phyloP scores from a whole-genome alignment of 2,888 invertebrate species.

The Cantharis rustica region DNA sequence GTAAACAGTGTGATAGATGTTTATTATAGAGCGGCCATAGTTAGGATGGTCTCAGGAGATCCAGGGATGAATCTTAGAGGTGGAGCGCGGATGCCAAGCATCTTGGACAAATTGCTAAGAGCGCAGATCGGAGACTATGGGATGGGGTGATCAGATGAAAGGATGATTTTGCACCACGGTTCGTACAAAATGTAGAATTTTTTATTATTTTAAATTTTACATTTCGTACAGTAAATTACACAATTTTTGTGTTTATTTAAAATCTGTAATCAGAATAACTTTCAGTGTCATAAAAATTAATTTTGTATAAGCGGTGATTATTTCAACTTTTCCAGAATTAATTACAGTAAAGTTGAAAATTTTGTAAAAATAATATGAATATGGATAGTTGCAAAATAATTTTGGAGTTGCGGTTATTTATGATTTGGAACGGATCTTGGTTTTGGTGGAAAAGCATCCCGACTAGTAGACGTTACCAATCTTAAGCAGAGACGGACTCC shows the following conservation, averaged over 20 bases:
- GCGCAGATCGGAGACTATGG: constrained; percentile 47
- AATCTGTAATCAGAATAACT: not conserved
- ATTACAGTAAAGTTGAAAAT: not conserved
- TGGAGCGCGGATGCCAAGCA: constrained; percentile 47
- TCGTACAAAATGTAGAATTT: not conserved
- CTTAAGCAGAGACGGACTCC: constrained; percentile 51
- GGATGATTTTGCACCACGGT: constrained; percentile 35
- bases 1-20: constrained; percentile 56
- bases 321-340: not conserved
- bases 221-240: not conserved
- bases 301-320: not conserved
- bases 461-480: constrained; percentile 43
- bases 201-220: not conserved
- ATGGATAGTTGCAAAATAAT: not conserved
- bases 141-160: constrained; percentile 38
- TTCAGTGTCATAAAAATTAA: not conserved
- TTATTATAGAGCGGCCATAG: constrained; percentile 56
- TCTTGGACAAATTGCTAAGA: constrained; percentile 56
- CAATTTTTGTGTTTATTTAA: not conserved
- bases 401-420: not conserved
- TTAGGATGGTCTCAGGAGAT: constrained; percentile 52
- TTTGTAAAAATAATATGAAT: not conserved
- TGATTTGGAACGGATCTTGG: not conserved
- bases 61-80: constrained; percentile 54
- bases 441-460: constrained; percentile 42